Base-by-base conservation (phyloP, 2,797 vertebrate genomes). In the Semaprochilodus insignis region DNA sequence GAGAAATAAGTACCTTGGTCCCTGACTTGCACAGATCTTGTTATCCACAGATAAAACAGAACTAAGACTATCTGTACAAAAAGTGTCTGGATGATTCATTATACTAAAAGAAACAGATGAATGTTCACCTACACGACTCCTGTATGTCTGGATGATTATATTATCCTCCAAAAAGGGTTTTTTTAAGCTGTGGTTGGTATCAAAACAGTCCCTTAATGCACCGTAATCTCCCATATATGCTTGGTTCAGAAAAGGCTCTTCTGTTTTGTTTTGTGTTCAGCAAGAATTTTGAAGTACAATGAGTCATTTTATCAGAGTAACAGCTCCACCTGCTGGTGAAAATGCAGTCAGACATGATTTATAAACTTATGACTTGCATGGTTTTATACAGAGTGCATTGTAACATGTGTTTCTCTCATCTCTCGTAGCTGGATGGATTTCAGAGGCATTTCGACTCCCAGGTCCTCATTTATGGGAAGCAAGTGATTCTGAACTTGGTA, bases 381-480 rank as follows among this genome's bases (percentile, higher is more conserved):
- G 2, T 21, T 19, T 40, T 69, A 2, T 34, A 52, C 27, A 17
- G 55, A 31, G 65, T 36, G 11, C 27, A 0, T 1, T 23, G 17
- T 75, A 69, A 60, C 19, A 17, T 83, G 4, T 23, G 19, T 31
- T 19, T 69, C 48, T 16, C 4, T 44, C 40, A 40, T 34, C 67
- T 78, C 65, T 78, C 86, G 14, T 78, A 99, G 98, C 94, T 97
- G 95, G 98, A 99, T 89, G 98, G 98, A 84, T 99, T 99, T 93
- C 96, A 98, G 93, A 97, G 98, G 82, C 98, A 99, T 89, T 99
- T 99, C 89, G 97, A 99, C 90, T 97, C 97, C 0, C 98, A 99
- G 91, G 94, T 98, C 81, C 97, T 99, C 80, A 96, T 96, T 91
- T 99, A 99, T 85, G 98, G 98, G 85, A 99, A 98, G 86, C 98